Conservation (phyloP, 2,888 invertebrate genomes). For the Phorcus lineatus region DNA sequence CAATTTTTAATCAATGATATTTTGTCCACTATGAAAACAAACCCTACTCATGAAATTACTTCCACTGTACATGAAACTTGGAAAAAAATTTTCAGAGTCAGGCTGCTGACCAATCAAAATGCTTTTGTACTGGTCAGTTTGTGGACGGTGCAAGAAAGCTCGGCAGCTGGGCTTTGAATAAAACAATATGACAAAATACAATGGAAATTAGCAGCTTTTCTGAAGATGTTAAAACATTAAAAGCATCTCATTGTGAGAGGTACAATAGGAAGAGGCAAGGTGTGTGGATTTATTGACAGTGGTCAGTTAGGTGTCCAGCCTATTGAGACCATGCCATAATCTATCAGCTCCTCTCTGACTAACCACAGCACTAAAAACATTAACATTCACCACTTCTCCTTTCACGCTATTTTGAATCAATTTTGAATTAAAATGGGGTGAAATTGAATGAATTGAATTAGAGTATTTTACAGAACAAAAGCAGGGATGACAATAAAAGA, state of each 20-base stretch:
- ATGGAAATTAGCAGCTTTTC: slow-evolving; percentile 18
- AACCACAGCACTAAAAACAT: slow-evolving; percentile 19
- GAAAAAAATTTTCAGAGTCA: not conserved
- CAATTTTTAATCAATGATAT: slow-evolving; percentile 32
- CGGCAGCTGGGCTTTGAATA: slow-evolving; percentile 16
- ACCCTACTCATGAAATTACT: slow-evolving; percentile 13
- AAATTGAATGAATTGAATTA: slow-evolving; percentile 19
- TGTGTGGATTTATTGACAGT: slow-evolving; percentile 23
- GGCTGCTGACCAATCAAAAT: slow-evolving; percentile 23
- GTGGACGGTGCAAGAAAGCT: not conserved
- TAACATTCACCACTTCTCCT: slow-evolving; percentile 2
- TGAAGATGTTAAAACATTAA: not conserved
- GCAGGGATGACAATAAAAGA: not conserved
- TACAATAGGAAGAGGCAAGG: not conserved
- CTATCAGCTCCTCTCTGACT: not conserved
- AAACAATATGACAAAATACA: slow-evolving; percentile 11
- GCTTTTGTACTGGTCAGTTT: slow-evolving; percentile 25
- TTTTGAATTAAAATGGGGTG: slow-evolving; percentile 15
- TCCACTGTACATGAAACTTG: not conserved
- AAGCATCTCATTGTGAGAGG: slow-evolving; percentile 17
- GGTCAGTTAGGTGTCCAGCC: not conserved
- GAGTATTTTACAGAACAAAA: slow-evolving; percentile 2
- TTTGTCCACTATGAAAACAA: slow-evolving; percentile 26
- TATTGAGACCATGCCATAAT: slow-evolving; percentile 14
- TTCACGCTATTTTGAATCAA: slow-evolving; percentile 11